phyloP scores from a whole-genome alignment of 2,113 vertebrate genomes.

The Ranitomeya variabilis region DNA sequence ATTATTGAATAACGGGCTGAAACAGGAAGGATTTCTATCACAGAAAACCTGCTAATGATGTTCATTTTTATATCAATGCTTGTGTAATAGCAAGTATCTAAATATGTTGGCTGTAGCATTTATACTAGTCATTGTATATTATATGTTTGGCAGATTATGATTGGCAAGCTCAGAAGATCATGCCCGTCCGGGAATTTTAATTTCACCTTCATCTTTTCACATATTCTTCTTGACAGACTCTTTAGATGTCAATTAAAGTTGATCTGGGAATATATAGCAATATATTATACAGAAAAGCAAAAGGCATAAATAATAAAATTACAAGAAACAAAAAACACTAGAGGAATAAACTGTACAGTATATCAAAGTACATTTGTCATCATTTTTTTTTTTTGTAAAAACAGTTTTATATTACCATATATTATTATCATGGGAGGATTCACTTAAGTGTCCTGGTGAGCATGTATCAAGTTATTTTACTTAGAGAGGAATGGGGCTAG shows the following conservation, averaged over 20 bases:
- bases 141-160: slow-evolving; percentile 7
- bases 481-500: too few species aligned
- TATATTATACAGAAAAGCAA: background rate
- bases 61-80: slow-evolving; percentile 16
- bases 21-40: background rate
- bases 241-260: slow-evolving; percentile 15
- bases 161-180: background rate
- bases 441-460: background rate
- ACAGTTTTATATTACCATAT: background rate
- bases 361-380: background rate
- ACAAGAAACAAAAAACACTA: background rate
- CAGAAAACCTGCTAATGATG: background rate
- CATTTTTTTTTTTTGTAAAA: background rate
- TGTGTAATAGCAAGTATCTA: background rate
- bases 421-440: background rate
- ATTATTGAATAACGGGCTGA: background rate
- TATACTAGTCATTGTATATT: background rate
- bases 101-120: background rate
- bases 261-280: background rate
- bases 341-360: background rate
- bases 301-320: background rate
- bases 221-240: slow-evolving; percentile 1
- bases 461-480: too few species aligned
- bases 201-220: background rate
- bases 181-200: background rate